A percentile compares a stretch with the other conserved stretches of the same genome.
Evolutionary conservation across 2,797 vertebrate genomes (phyloP).

Genomic region (Nannoperca australis): DNA sequence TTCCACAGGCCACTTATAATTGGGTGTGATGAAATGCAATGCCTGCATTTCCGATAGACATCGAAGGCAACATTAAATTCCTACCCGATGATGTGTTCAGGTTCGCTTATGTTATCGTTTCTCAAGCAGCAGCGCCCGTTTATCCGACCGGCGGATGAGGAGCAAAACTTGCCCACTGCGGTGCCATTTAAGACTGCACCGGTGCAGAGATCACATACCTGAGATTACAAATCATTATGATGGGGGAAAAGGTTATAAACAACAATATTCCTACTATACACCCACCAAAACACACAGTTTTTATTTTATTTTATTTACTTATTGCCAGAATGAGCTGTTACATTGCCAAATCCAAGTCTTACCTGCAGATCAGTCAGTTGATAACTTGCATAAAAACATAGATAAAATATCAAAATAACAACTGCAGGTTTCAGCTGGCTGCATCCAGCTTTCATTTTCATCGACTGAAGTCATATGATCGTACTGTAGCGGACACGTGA

Average conservation of each 20-base stretch:
- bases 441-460: conserved; percentile 80
- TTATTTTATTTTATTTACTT: too few species aligned
- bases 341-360: conserved; percentile 8
- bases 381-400: conserved; percentile 58
- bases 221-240: background rate
- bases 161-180: conserved; percentile 83
- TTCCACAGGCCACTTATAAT: background rate
- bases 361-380: conserved; percentile 73
- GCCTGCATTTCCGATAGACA: background rate
- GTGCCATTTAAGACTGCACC: conserved; percentile 76
- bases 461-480: conserved; percentile 76
- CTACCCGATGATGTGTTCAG: conserved; percentile 83
- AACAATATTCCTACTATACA: background rate
- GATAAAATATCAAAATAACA: conserved; percentile 65
- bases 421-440: conserved; percentile 40
- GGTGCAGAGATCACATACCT: conserved; percentile 86
- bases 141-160: conserved; percentile 66
- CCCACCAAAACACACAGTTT: conserved; percentile 20
- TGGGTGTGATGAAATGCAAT: background rate
- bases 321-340: background rate
- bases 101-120: conserved; percentile 62
- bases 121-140: conserved; percentile 86
- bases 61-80: conserved; percentile 32
- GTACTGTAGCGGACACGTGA: conserved; percentile 58
- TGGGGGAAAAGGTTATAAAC: background rate